phyloP scores from a whole-genome alignment of 2,888 invertebrate genomes.

The Clusia tigrina region DNA sequence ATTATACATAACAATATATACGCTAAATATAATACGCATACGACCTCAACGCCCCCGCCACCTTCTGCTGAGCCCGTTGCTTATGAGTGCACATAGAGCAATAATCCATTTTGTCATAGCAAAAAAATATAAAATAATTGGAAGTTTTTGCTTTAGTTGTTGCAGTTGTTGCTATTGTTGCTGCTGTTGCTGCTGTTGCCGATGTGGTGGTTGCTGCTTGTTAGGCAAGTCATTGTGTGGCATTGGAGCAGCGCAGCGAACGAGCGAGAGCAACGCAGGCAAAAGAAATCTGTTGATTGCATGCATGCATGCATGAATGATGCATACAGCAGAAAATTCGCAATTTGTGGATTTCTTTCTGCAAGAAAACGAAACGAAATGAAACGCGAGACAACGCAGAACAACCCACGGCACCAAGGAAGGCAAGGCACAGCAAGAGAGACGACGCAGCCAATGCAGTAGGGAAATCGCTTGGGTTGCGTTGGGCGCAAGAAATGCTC shows the following conservation, averaged over 20 bases:
- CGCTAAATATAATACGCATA: too few species aligned
- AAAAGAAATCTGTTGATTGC: constrained; percentile 25
- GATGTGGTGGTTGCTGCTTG: constrained; percentile 19
- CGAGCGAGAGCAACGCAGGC: neutral
- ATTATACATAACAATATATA: too few species aligned
- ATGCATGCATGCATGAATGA: constrained; percentile 10
- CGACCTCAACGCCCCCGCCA: too few species aligned
- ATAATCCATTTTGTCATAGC: constrained; percentile 22
- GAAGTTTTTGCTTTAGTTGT: constrained; percentile 11
- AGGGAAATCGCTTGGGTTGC: neutral
- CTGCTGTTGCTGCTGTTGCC: neutral
- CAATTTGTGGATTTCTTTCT: neutral
- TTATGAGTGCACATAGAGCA: too few species aligned
- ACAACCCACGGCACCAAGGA: neutral
- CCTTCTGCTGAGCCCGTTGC: too few species aligned
- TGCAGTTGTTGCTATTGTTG: neutral
- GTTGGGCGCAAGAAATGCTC: too few species aligned
- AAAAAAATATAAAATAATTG: constrained; percentile 24
- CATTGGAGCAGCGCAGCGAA: neutral
- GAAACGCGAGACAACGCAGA: neutral
- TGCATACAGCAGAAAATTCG: constrained; percentile 10
- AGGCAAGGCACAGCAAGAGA: neutral
- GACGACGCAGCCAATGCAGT: neutral
- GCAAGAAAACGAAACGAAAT: constrained; percentile 3
- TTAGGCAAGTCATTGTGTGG: constrained; percentile 22